These are phyloP conservation scores for Silurus aristotelis DNA, from an alignment of 2,797 vertebrate genomes.

Conservation along the genomic window DNA sequence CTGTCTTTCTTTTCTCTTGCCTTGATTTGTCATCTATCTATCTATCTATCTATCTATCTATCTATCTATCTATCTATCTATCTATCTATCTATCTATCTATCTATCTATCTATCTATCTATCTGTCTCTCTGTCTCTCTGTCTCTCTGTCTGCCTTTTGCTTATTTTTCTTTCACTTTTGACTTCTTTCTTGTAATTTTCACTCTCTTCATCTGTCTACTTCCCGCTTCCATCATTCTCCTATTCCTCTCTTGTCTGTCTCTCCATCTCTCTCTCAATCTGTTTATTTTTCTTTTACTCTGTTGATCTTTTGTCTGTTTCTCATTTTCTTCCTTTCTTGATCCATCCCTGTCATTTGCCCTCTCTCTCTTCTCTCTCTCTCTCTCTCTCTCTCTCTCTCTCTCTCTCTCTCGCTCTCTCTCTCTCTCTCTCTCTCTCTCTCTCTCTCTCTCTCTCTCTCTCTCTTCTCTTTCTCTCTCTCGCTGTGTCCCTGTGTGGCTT, in stretches of 20 bases:
- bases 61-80: not conserved
- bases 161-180: not conserved
- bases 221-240: not conserved
- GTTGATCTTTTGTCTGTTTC: not conserved
- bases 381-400: not conserved
- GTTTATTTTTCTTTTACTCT: not conserved
- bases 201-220: not conserved
- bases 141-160: too few species aligned
- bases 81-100: too few species aligned
- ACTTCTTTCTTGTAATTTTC: not conserved
- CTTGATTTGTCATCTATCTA: not conserved
- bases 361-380: not conserved
- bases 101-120: too few species aligned
- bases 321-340: not conserved
- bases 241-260: not conserved
- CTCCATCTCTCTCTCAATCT: not conserved
- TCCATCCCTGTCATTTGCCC: not conserved
- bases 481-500: constrained; percentile 3
- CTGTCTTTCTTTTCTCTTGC: not conserved
- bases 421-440: not conserved
- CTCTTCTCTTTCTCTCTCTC: not conserved
- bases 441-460: not conserved
- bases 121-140: not conserved
- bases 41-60: not conserved
- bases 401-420: not conserved